phyloP scores from a whole-genome alignment of 2,113 vertebrate genomes.

The Synchiropus splendidus region DNA sequence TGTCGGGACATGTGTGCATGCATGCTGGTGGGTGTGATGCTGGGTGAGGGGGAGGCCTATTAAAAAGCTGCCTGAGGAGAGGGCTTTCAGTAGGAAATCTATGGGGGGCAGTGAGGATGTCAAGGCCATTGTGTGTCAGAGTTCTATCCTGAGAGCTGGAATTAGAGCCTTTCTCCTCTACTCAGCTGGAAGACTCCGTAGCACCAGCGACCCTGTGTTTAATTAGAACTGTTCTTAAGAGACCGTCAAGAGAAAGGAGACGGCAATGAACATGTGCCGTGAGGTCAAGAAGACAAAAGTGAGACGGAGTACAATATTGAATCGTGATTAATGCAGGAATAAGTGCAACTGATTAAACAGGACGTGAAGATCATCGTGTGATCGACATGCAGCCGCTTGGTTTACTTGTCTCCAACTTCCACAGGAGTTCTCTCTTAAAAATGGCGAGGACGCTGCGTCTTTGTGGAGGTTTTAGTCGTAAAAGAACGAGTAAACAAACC shows the following conservation, averaged over 20 bases:
- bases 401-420: constrained; percentile 20
- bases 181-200: constrained; percentile 52
- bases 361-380: too few relatives aligned
- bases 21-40: constrained; percentile 3
- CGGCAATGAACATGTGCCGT: constrained; percentile 8
- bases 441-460: constrained; percentile 7
- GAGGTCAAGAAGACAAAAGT: constrained; percentile 14
- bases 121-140: constrained; percentile 62
- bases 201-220: constrained; percentile 50
- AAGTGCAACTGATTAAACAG: constrained; percentile 1
- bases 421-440: constrained; percentile 16
- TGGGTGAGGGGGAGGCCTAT: constrained; percentile 41
- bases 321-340: constrained; percentile 24
- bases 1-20: constrained; percentile 19
- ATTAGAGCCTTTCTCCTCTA: constrained; percentile 72
- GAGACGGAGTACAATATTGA: constrained; percentile 15
- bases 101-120: constrained; percentile 47
- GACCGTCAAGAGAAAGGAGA: constrained; percentile 7
- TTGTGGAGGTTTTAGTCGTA: constrained; percentile 37
- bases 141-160: constrained; percentile 63
- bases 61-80: constrained; percentile 63
- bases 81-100: constrained; percentile 57
- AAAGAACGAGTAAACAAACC: constrained; percentile 51
- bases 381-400: constrained; percentile 7
- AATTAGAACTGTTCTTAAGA: constrained; percentile 49